Percentiles rank a stretch among this genome's conserved stretches.
These are phyloP conservation scores for Sinotaia quadrata DNA, from an alignment of 2,888 invertebrate species.

Conservation along the genomic window DNA sequence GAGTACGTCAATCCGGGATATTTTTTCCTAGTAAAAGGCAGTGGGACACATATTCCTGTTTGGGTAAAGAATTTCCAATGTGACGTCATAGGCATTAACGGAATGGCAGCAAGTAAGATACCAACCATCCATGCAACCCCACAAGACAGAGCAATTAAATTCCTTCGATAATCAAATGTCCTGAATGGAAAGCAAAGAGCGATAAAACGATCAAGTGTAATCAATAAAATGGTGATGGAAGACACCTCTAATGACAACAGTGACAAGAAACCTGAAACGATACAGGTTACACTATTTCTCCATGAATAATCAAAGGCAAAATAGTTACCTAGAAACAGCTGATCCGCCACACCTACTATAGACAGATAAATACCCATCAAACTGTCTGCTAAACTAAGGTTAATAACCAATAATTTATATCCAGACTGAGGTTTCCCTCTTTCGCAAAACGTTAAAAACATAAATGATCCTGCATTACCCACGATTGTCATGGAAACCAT, in stretches of 20 bases:
- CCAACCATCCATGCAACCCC: conserved; percentile 57
- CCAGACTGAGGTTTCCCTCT: too few species aligned
- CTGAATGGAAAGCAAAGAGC: conserved; percentile 77
- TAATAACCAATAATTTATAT: too few species aligned
- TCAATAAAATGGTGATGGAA: conserved; percentile 76
- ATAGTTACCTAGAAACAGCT: conserved; percentile 44
- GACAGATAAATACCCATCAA: conserved; percentile 48
- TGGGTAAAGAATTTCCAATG: conserved; percentile 56
- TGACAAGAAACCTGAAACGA: conserved; percentile 48
- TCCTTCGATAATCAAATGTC: neutral
- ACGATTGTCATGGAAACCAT: conserved; percentile 1
- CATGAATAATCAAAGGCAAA: conserved; percentile 42
- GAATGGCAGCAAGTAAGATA: conserved; percentile 54
- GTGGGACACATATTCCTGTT: conserved; percentile 66
- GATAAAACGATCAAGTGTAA: conserved; percentile 79
- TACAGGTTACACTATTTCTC: too few species aligned
- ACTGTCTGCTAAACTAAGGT: too few species aligned
- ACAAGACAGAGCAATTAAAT: conserved; percentile 26
- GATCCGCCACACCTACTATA: conserved; percentile 45
- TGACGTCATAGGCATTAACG: conserved; percentile 50
- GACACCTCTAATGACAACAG: conserved; percentile 77
- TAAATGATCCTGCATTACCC: conserved; percentile 1
- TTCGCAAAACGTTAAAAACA: too few species aligned
- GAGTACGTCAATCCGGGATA: conserved; percentile 69
- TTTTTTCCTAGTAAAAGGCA: conserved; percentile 65